A percentile compares a stretch with the other conserved stretches of the same genome.
These are phyloP conservation scores for Cephalopholis sonnerati DNA, from an alignment of 2,113 vertebrate species.

Conservation along the genomic window DNA sequence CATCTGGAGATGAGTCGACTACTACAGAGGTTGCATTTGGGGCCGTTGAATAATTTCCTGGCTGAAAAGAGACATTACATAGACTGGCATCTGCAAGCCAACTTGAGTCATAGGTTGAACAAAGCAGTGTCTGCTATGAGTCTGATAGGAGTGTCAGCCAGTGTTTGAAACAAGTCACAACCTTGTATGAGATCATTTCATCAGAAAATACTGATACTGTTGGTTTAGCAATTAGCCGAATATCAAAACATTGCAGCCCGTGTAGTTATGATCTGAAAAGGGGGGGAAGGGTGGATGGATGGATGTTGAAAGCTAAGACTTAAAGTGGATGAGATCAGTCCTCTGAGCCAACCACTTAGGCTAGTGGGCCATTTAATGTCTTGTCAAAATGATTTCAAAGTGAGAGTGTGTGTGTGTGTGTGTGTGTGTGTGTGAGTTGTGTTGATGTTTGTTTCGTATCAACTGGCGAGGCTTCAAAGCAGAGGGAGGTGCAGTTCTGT, in stretches of 20 bases:
- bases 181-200: not conserved
- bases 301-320: conserved; percentile 24
- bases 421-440: conserved; percentile 13
- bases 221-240: not conserved
- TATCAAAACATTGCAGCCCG: not conserved
- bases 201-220: not conserved
- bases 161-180: not conserved
- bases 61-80: not conserved
- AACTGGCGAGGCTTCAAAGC: not conserved
- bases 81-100: not conserved
- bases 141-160: not conserved
- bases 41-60: conserved; percentile 29
- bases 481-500: conserved; percentile 4
- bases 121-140: not conserved
- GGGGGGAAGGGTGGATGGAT: not conserved
- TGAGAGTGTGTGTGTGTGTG: conserved; percentile 5
- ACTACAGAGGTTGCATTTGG: not conserved
- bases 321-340: conserved; percentile 33
- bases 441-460: conserved; percentile 5
- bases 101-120: not conserved
- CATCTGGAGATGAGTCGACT: conserved; percentile 10
- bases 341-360: conserved; percentile 36
- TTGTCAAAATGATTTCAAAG: conserved; percentile 26
- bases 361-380: conserved; percentile 36
- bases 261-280: not conserved